Percentiles rank a stretch among this genome's conserved stretches.
Conservation (phyloP, 2,888 invertebrate genomes). For the Mythimna ferrago region DNA sequence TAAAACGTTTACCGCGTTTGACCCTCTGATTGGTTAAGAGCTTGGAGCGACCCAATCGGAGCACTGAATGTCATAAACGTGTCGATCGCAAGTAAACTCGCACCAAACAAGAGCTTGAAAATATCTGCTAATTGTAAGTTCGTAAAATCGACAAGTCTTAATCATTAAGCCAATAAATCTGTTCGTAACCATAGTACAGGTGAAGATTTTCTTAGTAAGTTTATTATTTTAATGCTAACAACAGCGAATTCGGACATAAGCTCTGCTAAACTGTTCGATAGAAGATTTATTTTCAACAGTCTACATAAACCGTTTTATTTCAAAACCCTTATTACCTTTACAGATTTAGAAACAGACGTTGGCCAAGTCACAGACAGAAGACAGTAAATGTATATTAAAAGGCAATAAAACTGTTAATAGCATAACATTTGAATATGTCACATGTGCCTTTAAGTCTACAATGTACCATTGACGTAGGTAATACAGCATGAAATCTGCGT, state of each 20-base stretch:
- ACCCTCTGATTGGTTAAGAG: too few relatives aligned
- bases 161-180: constrained; percentile 40
- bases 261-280: constrained; percentile 37
- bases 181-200: constrained; percentile 24
- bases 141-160: constrained; percentile 23
- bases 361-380: constrained; percentile 8
- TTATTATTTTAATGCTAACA: constrained; percentile 40
- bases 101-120: constrained; percentile 22
- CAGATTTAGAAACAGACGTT: constrained; percentile 45
- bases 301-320: constrained; percentile 45
- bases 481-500: constrained; percentile 8
- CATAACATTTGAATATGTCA: constrained; percentile 14
- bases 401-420: constrained; percentile 20
- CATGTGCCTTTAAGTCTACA: constrained; percentile 35
- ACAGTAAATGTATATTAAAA: constrained; percentile 18
- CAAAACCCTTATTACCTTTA: constrained; percentile 29
- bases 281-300: constrained; percentile 39
- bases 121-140: constrained; percentile 34
- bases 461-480: constrained; percentile 33
- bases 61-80: too few relatives aligned
- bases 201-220: constrained; percentile 35
- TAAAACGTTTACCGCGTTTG: too few relatives aligned
- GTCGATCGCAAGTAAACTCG: too few relatives aligned
- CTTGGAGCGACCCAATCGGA: too few relatives aligned
- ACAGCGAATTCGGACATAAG: constrained; percentile 16